Evolutionary conservation across 1,140 invertebrate genomes (phyloP).

Genomic region (Zaprionus ornatus): DNA sequence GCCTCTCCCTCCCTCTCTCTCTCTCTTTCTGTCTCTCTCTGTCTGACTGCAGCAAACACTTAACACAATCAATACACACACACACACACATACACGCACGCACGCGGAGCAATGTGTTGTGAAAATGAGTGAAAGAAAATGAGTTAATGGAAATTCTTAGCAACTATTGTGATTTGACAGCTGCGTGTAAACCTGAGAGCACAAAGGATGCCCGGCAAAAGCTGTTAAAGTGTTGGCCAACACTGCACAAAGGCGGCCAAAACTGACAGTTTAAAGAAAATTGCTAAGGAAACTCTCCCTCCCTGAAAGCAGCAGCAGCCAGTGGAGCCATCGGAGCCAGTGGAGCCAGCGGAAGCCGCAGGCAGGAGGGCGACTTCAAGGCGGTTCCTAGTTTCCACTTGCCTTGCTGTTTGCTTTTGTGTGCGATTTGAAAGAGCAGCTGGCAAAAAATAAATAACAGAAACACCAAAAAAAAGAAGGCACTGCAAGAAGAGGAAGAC

Average conservation of each 20-base stretch:
- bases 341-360: neutral
- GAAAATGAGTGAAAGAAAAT: constrained; percentile 66
- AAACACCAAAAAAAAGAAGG: neutral
- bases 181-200: constrained; percentile 72
- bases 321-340: no score
- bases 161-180: constrained; percentile 82
- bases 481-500: neutral
- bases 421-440: constrained; percentile 16
- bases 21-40: neutral
- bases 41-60: constrained; percentile 55
- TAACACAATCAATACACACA: constrained; percentile 71
- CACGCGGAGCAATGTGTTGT: constrained; percentile 6
- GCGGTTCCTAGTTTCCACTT: constrained; percentile 18
- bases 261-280: constrained; percentile 71
- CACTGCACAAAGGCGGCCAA: constrained; percentile 47
- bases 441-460: neutral
- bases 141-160: constrained; percentile 81
- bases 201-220: constrained; percentile 46
- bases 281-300: constrained; percentile 43
- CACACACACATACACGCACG: constrained; percentile 35
- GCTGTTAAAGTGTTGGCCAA: constrained; percentile 57
- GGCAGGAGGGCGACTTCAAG: neutral
- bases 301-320: constrained; percentile 26
- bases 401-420: constrained; percentile 40
- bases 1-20: neutral